Conservation (phyloP, 2,888 invertebrate genomes). For the Papilio demoleus region DNA sequence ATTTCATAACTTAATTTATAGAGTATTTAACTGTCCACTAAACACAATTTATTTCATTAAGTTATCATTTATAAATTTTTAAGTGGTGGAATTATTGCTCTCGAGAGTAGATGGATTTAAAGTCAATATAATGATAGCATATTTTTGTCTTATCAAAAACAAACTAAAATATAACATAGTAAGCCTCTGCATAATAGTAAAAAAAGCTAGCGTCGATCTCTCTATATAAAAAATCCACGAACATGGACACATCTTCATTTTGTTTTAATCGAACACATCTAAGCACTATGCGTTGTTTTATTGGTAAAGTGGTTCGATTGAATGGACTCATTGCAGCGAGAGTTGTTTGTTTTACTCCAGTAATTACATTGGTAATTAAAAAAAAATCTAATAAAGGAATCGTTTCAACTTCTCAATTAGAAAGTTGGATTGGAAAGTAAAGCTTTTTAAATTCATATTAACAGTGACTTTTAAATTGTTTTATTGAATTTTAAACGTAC, state of each 20-base stretch:
- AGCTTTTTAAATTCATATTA: conserved; percentile 31
- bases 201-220: no score
- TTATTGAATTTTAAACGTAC: not conserved
- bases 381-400: conserved; percentile 38
- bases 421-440: conserved; percentile 40
- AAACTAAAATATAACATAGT: no score
- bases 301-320: conserved; percentile 28
- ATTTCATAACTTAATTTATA: no score
- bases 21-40: no score
- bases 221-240: conserved; percentile 18
- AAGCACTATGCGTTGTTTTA: conserved; percentile 11
- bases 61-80: no score
- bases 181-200: no score
- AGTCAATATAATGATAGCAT: no score
- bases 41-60: no score
- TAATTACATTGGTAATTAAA: conserved; percentile 40
- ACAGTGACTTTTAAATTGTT: not conserved
- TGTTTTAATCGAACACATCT: conserved; percentile 15
- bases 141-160: no score
- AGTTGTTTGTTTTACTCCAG: conserved; percentile 38
- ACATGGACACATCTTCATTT: conserved; percentile 35
- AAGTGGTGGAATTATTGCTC: no score
- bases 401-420: conserved; percentile 37
- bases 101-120: no score
- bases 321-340: conserved; percentile 26